Evolutionary conservation across 2,888 invertebrate genomes (phyloP), one percentile per base, ranked within the genome.

Genomic region (Schrankia costaestrigalis): DNA sequence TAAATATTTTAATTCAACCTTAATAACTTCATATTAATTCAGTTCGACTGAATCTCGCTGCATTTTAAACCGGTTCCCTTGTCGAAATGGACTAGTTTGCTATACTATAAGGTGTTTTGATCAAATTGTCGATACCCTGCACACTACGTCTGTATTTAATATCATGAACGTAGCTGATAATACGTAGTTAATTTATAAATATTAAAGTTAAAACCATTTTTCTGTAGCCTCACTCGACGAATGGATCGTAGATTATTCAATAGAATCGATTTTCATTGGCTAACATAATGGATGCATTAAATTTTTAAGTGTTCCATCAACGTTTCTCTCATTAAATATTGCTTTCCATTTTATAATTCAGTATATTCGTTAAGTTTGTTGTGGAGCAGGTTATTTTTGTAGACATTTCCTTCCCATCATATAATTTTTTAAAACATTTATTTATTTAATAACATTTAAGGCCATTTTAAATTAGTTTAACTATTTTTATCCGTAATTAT

Each of bases 1-100:
- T 76, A 73, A 79, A 78, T 79, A 80, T 79, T 77, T 75, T 71
- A 79, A 81, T 78, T 72, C 70, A 69, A 78, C 76, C 74, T 68
- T 78, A 78, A 79, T 78, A 80, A 71, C 76, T 76, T 71, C 63
- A 75, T 77, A 69, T 70, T 55, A 63, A 63, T 65, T 61, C 58
- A 52, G 56, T 65, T 61, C 52, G 56, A 57, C 54, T 26, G 44
- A 22, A 30, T 26, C 17, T 47, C 36, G 44, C 46, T 47, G 49
- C 42, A 36, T 46, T 60, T 34, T 15, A 23, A 74, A 65, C 78
- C 73, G 75, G 78, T 80, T 77, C 42, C n/a, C 44, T 28, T 52
- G 47, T 23, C 49, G 32, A 46, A 52, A 58, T 53, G 53, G 51
- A 60, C 56, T 65, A 55, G 56, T 27, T 25, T 26, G 19, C 36